A percentile compares a stretch with the other conserved stretches of the same genome.
Evolutionary conservation across 1,140 invertebrate species (phyloP).

Genomic region (Protaetia brevitarsis): DNA sequence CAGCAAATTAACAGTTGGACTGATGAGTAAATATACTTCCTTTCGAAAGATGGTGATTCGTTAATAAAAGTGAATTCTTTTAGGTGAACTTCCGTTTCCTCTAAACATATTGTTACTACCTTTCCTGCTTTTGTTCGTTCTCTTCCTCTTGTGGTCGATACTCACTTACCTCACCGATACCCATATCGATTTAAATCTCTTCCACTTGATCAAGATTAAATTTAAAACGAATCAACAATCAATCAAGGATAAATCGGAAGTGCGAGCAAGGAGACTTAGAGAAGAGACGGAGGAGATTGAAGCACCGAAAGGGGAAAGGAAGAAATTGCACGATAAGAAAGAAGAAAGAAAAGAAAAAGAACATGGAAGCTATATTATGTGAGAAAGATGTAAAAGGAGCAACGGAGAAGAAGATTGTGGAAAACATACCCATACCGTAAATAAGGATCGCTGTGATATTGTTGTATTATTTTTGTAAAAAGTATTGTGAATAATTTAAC

Average conservation of each 20-base stretch:
- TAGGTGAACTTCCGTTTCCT: constrained; percentile 23
- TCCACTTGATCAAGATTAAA: constrained; percentile 28
- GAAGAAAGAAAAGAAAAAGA: not conserved
- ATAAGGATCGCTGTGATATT: no score
- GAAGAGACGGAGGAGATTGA: not conserved
- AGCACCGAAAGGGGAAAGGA: not conserved
- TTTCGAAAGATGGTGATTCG: not conserved
- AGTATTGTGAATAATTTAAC: no score
- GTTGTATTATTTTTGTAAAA: no score
- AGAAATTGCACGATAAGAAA: not conserved
- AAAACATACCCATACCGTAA: no score
- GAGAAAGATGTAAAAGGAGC: no score
- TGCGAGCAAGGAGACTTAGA: not conserved
- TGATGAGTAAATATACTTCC: constrained; percentile 25
- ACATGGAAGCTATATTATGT: no score
- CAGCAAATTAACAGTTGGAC: constrained; percentile 19
- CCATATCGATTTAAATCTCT: constrained; percentile 26
- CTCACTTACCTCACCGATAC: constrained; percentile 25
- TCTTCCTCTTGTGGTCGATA: constrained; percentile 22
- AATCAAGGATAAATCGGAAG: not conserved
- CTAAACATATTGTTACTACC: constrained; percentile 29
- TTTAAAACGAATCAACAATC: constrained; percentile 26
- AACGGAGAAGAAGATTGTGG: no score
- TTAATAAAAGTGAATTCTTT: not conserved
- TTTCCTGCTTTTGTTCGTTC: constrained; percentile 26